Conservation (phyloP, 2,113 vertebrate species). For the Amazona vittata region DNA sequence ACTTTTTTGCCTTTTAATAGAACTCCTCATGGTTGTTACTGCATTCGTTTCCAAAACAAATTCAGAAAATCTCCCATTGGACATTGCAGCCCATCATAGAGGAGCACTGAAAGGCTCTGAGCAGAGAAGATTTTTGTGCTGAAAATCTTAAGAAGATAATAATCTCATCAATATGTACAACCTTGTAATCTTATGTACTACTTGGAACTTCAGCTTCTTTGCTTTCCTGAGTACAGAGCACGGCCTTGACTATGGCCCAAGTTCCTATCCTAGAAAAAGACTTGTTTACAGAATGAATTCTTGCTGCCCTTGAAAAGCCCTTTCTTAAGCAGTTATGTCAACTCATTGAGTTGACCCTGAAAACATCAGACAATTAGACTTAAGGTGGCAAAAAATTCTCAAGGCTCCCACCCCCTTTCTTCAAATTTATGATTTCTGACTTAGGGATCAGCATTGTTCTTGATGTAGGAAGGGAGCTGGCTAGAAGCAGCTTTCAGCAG, state of each 20-base stretch:
- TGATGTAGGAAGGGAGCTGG: not conserved
- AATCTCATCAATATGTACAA: not conserved
- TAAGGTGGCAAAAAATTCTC: not conserved
- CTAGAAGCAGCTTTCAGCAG: not conserved
- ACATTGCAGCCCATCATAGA: not conserved
- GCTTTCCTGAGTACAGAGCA: not conserved
- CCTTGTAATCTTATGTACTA: not conserved
- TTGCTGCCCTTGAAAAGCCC: not conserved
- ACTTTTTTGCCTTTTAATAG: not conserved
- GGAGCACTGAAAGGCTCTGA: not conserved
- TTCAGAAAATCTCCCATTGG: not conserved
- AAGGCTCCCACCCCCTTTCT: not conserved
- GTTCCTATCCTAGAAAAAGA: not conserved
- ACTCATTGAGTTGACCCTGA: not conserved
- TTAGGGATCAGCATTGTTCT: not conserved
- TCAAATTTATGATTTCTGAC: not conserved
- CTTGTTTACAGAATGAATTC: not conserved
- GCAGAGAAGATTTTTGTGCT: not conserved
- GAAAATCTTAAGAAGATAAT: not conserved
- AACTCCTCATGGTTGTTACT: not conserved
- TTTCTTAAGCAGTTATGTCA: not conserved
- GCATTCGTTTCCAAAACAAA: not conserved
- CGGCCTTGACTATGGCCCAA: not conserved
- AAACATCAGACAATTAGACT: not conserved
- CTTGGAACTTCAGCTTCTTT: not conserved